These are phyloP conservation scores for Sebastes fasciatus DNA, from an alignment of 2,113 vertebrate genomes.

Conservation along the genomic window DNA sequence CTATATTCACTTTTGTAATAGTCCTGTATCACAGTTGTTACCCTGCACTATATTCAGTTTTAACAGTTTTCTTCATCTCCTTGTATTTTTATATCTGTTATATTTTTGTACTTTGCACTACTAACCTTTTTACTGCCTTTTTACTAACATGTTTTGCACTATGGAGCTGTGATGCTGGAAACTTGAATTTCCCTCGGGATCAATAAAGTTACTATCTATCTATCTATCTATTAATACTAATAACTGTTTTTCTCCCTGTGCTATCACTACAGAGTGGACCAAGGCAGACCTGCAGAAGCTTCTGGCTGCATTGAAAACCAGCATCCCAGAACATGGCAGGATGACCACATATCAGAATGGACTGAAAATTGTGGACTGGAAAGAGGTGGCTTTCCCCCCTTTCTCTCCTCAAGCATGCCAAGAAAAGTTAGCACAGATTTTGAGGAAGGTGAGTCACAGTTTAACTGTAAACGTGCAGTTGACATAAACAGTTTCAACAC, in stretches of 20 bases:
- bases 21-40: no score
- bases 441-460: conserved; percentile 44
- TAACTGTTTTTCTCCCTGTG: neutral
- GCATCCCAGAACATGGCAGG: neutral
- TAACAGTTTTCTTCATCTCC: no score
- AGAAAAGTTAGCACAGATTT: conserved; percentile 56
- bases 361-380: conserved; percentile 60
- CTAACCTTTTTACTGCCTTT: no score
- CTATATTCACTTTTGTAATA: no score
- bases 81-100: no score
- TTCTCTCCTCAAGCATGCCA: conserved; percentile 66
- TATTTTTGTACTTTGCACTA: no score
- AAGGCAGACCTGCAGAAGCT: conserved; percentile 44
- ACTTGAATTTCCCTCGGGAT: no score
- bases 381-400: conserved; percentile 64
- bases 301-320: conserved; percentile 45
- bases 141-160: no score
- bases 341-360: rapidly evolving
- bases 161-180: no score
- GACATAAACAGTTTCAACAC: neutral
- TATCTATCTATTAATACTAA: no score
- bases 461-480: neutral
- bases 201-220: no score
- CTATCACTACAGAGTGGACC: conserved; percentile 53
- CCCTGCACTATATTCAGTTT: no score